These are phyloP conservation scores for Euwallacea fornicatus DNA, from an alignment of 1,140 invertebrate species.

Conservation along the genomic window DNA sequence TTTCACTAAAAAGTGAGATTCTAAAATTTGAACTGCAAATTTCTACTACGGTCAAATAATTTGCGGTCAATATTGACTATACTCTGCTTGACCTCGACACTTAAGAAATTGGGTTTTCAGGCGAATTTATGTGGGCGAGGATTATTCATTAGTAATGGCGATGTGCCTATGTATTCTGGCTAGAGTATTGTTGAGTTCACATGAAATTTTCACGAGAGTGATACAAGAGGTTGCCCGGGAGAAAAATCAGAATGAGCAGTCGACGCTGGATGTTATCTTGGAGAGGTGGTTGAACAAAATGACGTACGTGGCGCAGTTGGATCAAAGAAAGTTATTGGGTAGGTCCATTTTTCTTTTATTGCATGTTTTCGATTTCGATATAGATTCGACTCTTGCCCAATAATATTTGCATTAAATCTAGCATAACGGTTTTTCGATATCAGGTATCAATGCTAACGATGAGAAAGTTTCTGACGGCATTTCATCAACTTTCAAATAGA, in stretches of 20 bases:
- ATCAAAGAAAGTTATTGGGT: conserved; percentile 79
- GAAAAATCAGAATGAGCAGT: conserved; percentile 56
- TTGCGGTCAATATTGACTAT: neutral
- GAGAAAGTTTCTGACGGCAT: no score
- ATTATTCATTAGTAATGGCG: conserved; percentile 70
- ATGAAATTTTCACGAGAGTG: conserved; percentile 70
- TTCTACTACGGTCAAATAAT: neutral
- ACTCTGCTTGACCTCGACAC: neutral
- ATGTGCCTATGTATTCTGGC: conserved; percentile 77
- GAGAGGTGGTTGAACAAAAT: conserved; percentile 80
- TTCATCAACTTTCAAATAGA: no score
- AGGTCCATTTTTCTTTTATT: conserved; percentile 35
- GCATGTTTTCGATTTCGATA: no score
- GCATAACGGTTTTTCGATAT: no score
- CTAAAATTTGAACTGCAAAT: neutral
- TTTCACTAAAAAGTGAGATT: neutral
- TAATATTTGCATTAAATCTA: no score
- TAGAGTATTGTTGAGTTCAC: conserved; percentile 73
- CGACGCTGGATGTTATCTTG: conserved; percentile 69
- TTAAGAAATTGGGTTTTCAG: conserved; percentile 7
- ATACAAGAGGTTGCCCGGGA: conserved; percentile 59
- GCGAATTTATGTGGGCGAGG: conserved; percentile 65
- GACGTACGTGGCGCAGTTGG: conserved; percentile 72
- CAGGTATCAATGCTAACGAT: no score
- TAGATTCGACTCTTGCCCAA: no score